These are phyloP conservation scores for Apis laboriosa DNA, from an alignment of 1,140 invertebrate species.

Conservation along the genomic window DNA sequence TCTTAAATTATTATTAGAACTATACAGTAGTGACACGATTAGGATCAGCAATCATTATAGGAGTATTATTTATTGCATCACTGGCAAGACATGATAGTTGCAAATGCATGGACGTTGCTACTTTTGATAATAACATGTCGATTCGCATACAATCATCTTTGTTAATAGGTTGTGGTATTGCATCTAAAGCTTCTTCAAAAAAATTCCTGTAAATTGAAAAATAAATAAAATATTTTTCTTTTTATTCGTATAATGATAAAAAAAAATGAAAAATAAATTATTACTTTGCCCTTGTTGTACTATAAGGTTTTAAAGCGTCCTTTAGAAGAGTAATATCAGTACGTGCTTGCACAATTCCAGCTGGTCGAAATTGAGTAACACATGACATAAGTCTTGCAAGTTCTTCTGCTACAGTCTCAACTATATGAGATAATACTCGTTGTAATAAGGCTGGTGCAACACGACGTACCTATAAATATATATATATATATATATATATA, in stretches of 20 bases:
- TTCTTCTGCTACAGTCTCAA: slow-evolving; percentile 95
- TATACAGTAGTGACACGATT: slow-evolving; percentile 70
- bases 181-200: slow-evolving; percentile 84
- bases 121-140: slow-evolving; percentile 75
- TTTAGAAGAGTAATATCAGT: slow-evolving; percentile 84
- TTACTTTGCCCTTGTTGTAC: slow-evolving; percentile 83
- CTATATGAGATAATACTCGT: slow-evolving; percentile 90
- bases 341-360: slow-evolving; percentile 86
- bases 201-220: slow-evolving; percentile 76
- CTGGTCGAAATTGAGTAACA: slow-evolving; percentile 85
- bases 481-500: slow-evolving; percentile 11
- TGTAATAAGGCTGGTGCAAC: slow-evolving; percentile 90
- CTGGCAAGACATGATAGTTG: slow-evolving; percentile 75
- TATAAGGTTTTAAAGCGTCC: slow-evolving; percentile 81
- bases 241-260: slow-evolving; percentile 47
- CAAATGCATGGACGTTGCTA: slow-evolving; percentile 74
- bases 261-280: background rate
- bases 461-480: slow-evolving; percentile 84
- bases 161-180: slow-evolving; percentile 81
- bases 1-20: slow-evolving; percentile 18
- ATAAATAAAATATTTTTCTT: background rate
- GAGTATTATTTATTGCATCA: slow-evolving; percentile 54
- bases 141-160: slow-evolving; percentile 76
- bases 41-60: slow-evolving; percentile 48
- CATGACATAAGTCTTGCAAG: slow-evolving; percentile 92